Evolutionary conservation across 1,140 invertebrate genomes (phyloP).

Genomic region (Laodelphax striatellus): DNA sequence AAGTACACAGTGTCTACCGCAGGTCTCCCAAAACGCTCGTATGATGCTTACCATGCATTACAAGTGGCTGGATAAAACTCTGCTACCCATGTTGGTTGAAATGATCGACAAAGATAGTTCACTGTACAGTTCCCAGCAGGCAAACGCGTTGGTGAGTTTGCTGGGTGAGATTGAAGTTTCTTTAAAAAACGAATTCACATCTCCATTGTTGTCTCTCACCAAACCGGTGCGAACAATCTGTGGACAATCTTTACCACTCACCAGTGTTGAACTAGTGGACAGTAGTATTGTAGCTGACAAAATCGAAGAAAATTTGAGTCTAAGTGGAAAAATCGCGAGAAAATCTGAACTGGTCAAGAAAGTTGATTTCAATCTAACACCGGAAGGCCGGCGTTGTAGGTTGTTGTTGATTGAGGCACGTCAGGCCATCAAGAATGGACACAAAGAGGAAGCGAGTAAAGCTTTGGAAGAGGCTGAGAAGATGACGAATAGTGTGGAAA

Average conservation of each 20-base stretch:
- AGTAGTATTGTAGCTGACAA: too few relatives aligned
- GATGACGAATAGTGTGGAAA: background rate
- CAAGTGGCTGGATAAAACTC: conserved; percentile 19
- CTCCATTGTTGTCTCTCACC: background rate
- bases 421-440: background rate
- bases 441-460: background rate
- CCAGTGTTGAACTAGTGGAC: background rate
- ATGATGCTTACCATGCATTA: conserved; percentile 17
- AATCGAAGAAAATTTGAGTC: too few relatives aligned
- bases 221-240: conserved; percentile 1
- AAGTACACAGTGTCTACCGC: background rate
- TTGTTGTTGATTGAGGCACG: background rate
- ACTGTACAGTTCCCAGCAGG: conserved; percentile 1
- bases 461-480: background rate
- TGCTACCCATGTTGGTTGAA: conserved; percentile 14
- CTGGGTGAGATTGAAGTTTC: background rate
- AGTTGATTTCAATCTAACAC: too few relatives aligned
- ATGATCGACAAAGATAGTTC: background rate
- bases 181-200: background rate
- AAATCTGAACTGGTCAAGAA: too few relatives aligned
- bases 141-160: background rate
- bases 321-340: too few relatives aligned
- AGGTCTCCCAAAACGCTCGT: conserved; percentile 10
- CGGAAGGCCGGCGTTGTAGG: background rate
- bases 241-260: conserved; percentile 12